Percentiles rank a stretch among this genome's conserved stretches.
Conservation (phyloP, 2,888 invertebrate species). For the Antheraea yamamai region DNA sequence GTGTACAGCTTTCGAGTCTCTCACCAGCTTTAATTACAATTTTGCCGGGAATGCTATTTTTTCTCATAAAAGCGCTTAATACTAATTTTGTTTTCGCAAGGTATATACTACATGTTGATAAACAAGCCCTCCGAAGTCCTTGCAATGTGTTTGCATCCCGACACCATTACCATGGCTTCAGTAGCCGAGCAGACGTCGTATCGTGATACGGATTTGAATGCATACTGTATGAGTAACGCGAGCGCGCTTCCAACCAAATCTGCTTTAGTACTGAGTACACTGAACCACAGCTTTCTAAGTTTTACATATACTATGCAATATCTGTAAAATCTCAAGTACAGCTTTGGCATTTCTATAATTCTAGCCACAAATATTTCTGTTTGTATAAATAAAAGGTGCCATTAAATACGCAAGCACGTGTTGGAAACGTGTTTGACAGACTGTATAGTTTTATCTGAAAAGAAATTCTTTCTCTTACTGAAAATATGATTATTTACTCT, state of each 20-base stretch:
- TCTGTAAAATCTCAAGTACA: neutral
- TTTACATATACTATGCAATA: neutral
- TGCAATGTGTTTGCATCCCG: constrained; percentile 9
- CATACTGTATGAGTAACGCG: constrained; percentile 19
- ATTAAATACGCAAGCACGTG: neutral
- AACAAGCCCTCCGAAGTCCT: neutral
- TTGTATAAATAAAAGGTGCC: neutral
- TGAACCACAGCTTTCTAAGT: neutral
- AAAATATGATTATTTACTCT: neutral
- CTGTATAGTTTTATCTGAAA: neutral
- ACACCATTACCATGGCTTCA: constrained; percentile 17
- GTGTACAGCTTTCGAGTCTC: too few species aligned
- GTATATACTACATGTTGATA: neutral
- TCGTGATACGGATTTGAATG: constrained; percentile 21
- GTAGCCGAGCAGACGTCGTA: neutral
- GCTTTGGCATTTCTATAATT: neutral
- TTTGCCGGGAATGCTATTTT: neutral
- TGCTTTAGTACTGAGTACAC: neutral
- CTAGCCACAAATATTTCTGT: neutral
- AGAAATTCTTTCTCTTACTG: neutral
- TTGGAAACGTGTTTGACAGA: neutral
- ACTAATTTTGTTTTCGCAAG: neutral
- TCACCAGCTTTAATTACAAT: too few species aligned
- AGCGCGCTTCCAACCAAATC: constrained; percentile 13
- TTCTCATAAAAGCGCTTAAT: neutral